Conservation (phyloP, 2,888 invertebrate genomes). For the Hypomecis punctinalis region DNA sequence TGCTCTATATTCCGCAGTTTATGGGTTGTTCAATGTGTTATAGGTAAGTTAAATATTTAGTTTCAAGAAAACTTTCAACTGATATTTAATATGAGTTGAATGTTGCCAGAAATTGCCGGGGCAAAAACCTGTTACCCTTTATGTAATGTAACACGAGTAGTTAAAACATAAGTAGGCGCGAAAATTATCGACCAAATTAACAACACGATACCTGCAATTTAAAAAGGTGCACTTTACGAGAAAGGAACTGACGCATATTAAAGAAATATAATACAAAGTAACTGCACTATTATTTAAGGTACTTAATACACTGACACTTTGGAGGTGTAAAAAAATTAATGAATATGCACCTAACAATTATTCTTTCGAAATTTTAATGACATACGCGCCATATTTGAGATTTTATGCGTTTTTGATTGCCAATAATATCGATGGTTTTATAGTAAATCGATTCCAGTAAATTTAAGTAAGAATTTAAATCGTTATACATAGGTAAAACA, state of each 20-base stretch:
- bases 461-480: constrained; percentile 22
- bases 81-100: not conserved
- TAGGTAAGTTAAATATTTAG: too few species aligned
- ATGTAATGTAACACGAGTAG: constrained; percentile 2
- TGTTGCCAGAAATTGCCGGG: too few species aligned
- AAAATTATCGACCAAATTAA: constrained; percentile 41
- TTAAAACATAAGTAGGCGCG: constrained; percentile 20
- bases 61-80: not conserved
- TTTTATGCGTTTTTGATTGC: constrained; percentile 46
- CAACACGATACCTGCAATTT: constrained; percentile 44
- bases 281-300: constrained; percentile 23
- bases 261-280: constrained; percentile 30
- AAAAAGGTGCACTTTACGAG: constrained; percentile 42
- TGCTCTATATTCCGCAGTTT: too few species aligned
- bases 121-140: constrained; percentile 22
- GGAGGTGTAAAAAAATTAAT: constrained; percentile 43
- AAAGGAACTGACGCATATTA: constrained; percentile 43
- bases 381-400: constrained; percentile 5
- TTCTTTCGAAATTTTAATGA: constrained; percentile 45
- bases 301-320: constrained; percentile 47
- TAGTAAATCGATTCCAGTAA: constrained; percentile 31
- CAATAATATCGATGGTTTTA: constrained; percentile 44
- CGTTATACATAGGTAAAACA: constrained; percentile 7
- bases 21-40: too few species aligned
- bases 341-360: constrained; percentile 47